These are phyloP conservation scores for Leucopsar rothschildi DNA, from an alignment of 2,113 vertebrate genomes.

Conservation along the genomic window DNA sequence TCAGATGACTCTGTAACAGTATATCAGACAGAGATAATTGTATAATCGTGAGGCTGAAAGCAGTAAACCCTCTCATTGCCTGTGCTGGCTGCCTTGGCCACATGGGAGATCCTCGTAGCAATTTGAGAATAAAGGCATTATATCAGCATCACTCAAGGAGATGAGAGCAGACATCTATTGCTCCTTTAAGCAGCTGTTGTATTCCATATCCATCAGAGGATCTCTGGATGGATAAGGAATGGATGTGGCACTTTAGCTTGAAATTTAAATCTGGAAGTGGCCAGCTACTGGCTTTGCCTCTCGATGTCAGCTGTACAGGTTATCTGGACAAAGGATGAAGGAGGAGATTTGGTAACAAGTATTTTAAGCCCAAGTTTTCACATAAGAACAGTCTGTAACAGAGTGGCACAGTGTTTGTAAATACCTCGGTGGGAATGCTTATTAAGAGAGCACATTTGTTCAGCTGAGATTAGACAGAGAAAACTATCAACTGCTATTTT, in stretches of 20 bases:
- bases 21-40: neutral
- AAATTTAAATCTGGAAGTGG: neutral
- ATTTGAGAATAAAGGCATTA: constrained; percentile 8
- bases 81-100: neutral
- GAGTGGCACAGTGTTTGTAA: neutral
- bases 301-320: neutral
- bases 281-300: neutral
- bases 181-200: neutral
- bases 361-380: neutral
- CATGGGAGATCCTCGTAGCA: neutral
- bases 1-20: neutral
- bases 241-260: neutral
- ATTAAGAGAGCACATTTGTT: neutral
- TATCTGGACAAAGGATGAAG: neutral
- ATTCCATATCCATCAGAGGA: neutral
- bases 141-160: neutral
- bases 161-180: neutral
- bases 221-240: neutral
- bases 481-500: neutral
- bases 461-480: neutral
- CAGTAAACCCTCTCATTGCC: neutral
- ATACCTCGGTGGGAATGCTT: neutral
- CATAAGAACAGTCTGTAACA: neutral
- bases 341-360: neutral
- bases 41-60: neutral